Evolutionary conservation across 2,113 vertebrate species (phyloP).

Genomic region (Pycnonotus jocosus): DNA sequence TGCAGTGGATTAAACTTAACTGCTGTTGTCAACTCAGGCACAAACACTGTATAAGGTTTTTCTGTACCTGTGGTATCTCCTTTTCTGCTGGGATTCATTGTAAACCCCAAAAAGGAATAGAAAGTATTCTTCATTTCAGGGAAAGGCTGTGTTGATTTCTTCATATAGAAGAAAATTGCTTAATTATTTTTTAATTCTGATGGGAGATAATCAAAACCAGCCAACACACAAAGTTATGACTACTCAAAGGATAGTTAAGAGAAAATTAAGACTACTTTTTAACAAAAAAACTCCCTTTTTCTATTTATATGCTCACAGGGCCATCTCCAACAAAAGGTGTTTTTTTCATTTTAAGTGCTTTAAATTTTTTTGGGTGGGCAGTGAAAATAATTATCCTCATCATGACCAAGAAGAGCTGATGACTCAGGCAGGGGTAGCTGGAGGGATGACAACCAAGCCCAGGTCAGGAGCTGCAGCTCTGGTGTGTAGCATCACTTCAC

Average conservation of each 20-base stretch:
- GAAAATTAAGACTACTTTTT: neutral
- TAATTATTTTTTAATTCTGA: neutral
- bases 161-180: neutral
- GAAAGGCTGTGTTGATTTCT: neutral
- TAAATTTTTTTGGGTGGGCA: neutral
- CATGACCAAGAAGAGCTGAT: neutral
- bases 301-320: neutral
- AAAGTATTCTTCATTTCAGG: neutral
- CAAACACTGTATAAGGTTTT: neutral
- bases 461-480: neutral
- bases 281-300: neutral
- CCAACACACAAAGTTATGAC: neutral
- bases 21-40: neutral
- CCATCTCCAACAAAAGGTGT: neutral
- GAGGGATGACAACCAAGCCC: neutral
- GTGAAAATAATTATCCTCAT: neutral
- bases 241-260: neutral
- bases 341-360: neutral
- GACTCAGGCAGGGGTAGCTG: neutral
- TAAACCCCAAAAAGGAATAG: neutral
- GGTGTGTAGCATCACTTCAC: neutral
- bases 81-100: neutral
- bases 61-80: neutral
- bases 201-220: neutral
- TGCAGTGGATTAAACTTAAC: neutral